Evolutionary conservation across 2,888 invertebrate genomes (phyloP).

Genomic region (Diaperis boleti): DNA sequence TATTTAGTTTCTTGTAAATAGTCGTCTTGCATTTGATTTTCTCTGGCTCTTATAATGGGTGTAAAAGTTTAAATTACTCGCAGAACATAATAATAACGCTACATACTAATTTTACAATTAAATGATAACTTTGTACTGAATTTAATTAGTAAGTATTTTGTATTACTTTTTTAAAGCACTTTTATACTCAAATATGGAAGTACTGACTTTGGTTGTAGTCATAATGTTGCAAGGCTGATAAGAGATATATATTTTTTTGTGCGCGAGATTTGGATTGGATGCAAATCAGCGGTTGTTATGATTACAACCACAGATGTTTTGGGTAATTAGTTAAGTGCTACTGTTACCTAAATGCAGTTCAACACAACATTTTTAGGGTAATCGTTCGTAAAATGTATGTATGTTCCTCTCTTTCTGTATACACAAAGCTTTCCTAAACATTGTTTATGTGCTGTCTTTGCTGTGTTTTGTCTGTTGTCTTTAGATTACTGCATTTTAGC

Average conservation of each 20-base stretch:
- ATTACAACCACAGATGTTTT: slow-evolving; percentile 44
- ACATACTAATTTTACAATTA: slow-evolving; percentile 50
- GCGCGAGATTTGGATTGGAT: slow-evolving; percentile 13
- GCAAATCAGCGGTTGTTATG: slow-evolving; percentile 33
- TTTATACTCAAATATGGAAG: slow-evolving; percentile 49
- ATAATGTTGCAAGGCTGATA: slow-evolving; percentile 31
- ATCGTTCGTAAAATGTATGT: slow-evolving; percentile 47
- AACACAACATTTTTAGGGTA: slow-evolving; percentile 45
- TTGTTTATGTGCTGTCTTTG: slow-evolving; percentile 42
- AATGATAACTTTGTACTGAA: slow-evolving; percentile 54
- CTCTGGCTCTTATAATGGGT: slow-evolving; percentile 42
- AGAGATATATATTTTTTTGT: slow-evolving; percentile 31
- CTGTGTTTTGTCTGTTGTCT: slow-evolving; percentile 40
- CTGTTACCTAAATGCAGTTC: slow-evolving; percentile 46
- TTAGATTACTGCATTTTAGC: slow-evolving; percentile 33
- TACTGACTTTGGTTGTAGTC: slow-evolving; percentile 44
- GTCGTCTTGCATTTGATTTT: slow-evolving; percentile 19
- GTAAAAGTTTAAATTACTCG: slow-evolving; percentile 40
- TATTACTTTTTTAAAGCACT: slow-evolving; percentile 55
- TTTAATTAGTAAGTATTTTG: slow-evolving; percentile 53
- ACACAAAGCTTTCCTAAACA: slow-evolving; percentile 42
- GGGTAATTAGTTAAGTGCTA: slow-evolving; percentile 45
- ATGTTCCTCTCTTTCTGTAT: slow-evolving; percentile 46
- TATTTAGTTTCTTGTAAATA: slow-evolving; percentile 30
- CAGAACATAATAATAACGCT: slow-evolving; percentile 37